Conservation (phyloP, 2,113 vertebrate genomes). For the Diadophis punctatus region DNA sequence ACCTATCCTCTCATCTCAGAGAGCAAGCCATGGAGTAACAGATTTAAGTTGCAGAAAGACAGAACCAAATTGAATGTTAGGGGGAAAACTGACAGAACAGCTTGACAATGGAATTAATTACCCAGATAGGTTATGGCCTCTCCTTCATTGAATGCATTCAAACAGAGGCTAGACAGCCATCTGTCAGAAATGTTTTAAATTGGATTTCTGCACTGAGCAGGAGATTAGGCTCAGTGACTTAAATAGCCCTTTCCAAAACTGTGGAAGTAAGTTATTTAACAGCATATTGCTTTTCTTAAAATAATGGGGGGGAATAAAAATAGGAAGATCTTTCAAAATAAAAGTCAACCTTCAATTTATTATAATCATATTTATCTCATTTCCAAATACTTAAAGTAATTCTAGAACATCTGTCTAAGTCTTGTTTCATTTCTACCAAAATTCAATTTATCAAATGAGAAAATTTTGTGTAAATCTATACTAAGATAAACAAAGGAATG, state of each 20-base stretch:
- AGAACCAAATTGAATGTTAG: not conserved
- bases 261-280: not conserved
- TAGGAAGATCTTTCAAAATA: not conserved
- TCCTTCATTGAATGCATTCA: not conserved
- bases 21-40: not conserved
- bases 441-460: not conserved
- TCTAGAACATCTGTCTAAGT: not conserved
- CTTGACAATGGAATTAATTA: not conserved
- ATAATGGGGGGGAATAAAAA: not conserved
- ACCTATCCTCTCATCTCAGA: not conserved
- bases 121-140: not conserved
- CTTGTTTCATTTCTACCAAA: not conserved
- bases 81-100: not conserved
- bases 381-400: not conserved
- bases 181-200: not conserved
- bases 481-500: not conserved
- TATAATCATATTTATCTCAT: not conserved
- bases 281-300: not conserved
- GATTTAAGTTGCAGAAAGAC: not conserved
- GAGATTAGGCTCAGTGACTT: not conserved
- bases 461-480: not conserved
- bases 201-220: not conserved
- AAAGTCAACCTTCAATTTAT: not conserved
- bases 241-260: not conserved
- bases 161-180: not conserved